Evolutionary conservation across 2,113 vertebrate species (phyloP), one percentile per base, ranked within the genome.

Genomic region (Baryphthengus martii): DNA sequence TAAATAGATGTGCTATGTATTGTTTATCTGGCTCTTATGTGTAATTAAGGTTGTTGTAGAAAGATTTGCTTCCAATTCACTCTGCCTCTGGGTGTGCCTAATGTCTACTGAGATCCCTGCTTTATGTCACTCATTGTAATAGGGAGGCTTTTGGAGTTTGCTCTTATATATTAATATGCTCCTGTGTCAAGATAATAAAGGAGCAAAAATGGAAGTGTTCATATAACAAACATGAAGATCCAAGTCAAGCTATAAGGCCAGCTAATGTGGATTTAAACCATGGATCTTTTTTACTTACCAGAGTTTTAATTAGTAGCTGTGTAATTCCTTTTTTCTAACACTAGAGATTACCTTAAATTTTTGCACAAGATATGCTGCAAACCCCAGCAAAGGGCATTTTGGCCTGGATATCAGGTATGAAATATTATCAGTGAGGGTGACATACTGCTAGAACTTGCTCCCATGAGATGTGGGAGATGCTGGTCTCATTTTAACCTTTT

Each of bases 41-140:
- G 65, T 77, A 96, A 88, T 90, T 93, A 86, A 80, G 88, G 68
- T 59, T 59, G 85, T 59, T 93, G 65, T 52, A 86, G 90, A 93
- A 95, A 84, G 83, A 72, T 92, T 88, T 94, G 59, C 47, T 90
- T 93, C 68, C 82, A 88, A 14, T 84, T 94, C 56, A 12, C 68
- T 90, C 56, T 85, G 88, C 72, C 82, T 77, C 50, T 86, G 47
- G 72, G 50, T 88, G 92, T 93, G 79, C 33, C 59, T 85, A 77
- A 56, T 29, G 67, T 90, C 88, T 88, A 79, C 79, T 9, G 65
- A 59, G 72, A 80, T 91, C 59, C 39, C 90, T 96, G 95, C 19
- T 94, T 95, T 15, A 4, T 90, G 92, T 96, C 90, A 83, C 53
- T 89, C 91, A 53, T 7, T 88, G 71, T 55, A 44, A 28, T 39